Evolutionary conservation across 1,140 invertebrate genomes (phyloP).

Genomic region (Coenobita brevimanus): DNA sequence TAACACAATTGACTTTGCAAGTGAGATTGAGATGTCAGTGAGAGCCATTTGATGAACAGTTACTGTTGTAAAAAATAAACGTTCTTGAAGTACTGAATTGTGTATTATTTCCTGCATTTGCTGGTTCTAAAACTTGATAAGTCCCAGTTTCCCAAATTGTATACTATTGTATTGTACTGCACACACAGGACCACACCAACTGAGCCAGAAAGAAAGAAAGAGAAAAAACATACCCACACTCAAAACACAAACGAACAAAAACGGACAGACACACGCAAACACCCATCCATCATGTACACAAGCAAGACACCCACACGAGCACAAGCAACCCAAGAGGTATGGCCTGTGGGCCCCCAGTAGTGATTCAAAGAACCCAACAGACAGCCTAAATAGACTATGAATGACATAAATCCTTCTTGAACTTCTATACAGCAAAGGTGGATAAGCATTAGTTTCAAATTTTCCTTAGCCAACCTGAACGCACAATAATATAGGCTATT

Average conservation of each 20-base stretch:
- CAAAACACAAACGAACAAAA: neutral
- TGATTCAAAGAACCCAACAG: neutral
- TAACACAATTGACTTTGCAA: constrained; percentile 32
- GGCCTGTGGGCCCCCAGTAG: neutral
- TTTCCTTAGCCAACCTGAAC: too few species aligned
- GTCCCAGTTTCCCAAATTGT: neutral
- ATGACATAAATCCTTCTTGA: too few species aligned
- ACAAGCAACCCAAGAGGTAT: constrained; percentile 3
- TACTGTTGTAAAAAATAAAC: constrained; percentile 22
- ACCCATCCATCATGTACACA: too few species aligned
- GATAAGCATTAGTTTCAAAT: too few species aligned
- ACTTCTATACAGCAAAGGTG: too few species aligned
- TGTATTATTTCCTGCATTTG: constrained; percentile 18
- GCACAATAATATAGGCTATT: too few species aligned
- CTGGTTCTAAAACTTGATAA: constrained; percentile 2
- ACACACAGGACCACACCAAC: too few species aligned
- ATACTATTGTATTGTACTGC: too few species aligned
- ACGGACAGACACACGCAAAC: constrained; percentile 7
- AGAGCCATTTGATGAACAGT: constrained; percentile 17
- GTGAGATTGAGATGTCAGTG: neutral
- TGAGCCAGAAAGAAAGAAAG: too few species aligned
- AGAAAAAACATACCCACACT: too few species aligned
- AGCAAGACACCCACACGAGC: constrained; percentile 9
- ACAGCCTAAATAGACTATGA: too few species aligned
- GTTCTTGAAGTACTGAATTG: constrained; percentile 27